Evolutionary conservation across 2,888 invertebrate species (phyloP).

Genomic region (Synanthedon myopaeformis): DNA sequence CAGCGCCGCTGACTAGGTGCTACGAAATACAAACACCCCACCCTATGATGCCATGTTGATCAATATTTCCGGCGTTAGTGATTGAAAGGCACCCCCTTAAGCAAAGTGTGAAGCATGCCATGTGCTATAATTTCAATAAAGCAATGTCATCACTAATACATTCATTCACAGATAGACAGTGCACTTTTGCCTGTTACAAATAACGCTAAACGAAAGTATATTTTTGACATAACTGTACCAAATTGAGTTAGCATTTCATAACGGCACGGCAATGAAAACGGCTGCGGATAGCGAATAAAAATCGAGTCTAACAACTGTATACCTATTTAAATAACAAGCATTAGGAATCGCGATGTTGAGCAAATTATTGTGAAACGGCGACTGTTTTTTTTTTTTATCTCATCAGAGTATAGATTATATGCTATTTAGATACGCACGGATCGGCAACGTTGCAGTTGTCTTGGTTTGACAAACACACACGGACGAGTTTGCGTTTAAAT

Average conservation of each 20-base stretch:
- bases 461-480: neutral
- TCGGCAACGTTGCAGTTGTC: conserved; percentile 4
- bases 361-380: neutral
- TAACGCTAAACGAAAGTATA: too few relatives aligned
- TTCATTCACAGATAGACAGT: too few relatives aligned
- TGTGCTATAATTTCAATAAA: too few relatives aligned
- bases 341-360: neutral
- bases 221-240: too few relatives aligned
- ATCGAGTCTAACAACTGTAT: too few relatives aligned
- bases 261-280: too few relatives aligned
- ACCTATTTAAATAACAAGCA: too few relatives aligned
- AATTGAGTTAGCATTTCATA: too few relatives aligned
- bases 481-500: neutral
- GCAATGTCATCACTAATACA: too few relatives aligned
- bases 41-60: conserved; percentile 58
- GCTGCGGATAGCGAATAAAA: too few relatives aligned
- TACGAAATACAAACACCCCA: conserved; percentile 35
- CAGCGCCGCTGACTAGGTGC: conserved; percentile 48
- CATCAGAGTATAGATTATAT: neutral
- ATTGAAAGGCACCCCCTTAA: neutral
- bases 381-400: neutral
- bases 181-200: too few relatives aligned
- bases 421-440: conserved; percentile 2
- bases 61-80: conserved; percentile 13
- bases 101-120: too few relatives aligned